Conservation (phyloP, 2,113 vertebrate genomes). For the Furnarius figulus region DNA sequence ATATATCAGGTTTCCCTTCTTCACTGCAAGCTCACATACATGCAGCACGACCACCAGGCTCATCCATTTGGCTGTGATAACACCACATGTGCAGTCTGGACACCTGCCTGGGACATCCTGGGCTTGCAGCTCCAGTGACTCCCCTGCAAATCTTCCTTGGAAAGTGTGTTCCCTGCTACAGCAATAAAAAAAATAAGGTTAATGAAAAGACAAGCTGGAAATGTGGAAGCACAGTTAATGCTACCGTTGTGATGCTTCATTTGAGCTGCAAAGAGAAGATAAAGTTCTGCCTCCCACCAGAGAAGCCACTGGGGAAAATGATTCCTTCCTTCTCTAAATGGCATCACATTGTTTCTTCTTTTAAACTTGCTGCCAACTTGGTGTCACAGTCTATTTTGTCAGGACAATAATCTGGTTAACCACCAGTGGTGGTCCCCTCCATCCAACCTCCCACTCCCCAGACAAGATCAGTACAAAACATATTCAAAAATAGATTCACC, state of each 20-base stretch:
- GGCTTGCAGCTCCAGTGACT: neutral
- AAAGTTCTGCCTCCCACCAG: conserved; percentile 37
- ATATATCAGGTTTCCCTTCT: neutral
- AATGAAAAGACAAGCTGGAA: neutral
- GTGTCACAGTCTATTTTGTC: neutral
- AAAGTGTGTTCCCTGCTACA: neutral
- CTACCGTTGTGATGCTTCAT: neutral
- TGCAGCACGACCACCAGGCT: neutral
- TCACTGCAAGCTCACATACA: neutral
- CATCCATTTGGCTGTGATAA: neutral
- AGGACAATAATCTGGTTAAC: neutral
- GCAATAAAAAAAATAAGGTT: neutral
- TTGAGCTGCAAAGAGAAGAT: conserved; percentile 25
- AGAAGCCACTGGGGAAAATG: conserved; percentile 2
- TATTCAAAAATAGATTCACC: conserved; percentile 30
- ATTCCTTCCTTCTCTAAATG: conserved; percentile 30
- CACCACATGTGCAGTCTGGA: rapidly evolving
- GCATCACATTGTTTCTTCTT: neutral
- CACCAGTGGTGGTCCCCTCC: neutral
- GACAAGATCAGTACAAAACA: neutral
- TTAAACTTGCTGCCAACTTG: neutral
- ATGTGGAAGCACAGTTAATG: neutral
- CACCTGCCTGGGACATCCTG: neutral
- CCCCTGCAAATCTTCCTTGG: neutral
- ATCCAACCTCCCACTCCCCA: neutral